These are phyloP conservation scores for Clavelina lepadiformis DNA, from an alignment of 23 tunicate genomes.

Conservation along the genomic window DNA sequence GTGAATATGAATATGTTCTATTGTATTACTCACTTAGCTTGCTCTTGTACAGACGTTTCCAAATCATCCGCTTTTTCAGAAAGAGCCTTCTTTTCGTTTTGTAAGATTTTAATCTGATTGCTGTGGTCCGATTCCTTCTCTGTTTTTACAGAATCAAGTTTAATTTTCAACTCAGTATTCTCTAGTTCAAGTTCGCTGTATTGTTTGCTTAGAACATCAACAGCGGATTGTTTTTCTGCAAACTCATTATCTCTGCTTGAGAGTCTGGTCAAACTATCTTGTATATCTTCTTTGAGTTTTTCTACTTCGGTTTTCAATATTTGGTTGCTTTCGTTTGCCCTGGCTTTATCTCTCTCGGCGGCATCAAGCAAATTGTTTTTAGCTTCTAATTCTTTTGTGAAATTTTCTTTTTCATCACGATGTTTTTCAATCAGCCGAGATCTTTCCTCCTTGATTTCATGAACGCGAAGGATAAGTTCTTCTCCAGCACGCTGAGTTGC, in stretches of 20 bases:
- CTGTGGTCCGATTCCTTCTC: too few relatives aligned
- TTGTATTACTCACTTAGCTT: too few relatives aligned
- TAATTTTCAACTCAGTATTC: constrained; percentile 17
- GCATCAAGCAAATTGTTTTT: not conserved
- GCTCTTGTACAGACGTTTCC: too few relatives aligned
- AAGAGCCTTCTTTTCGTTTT: too few relatives aligned
- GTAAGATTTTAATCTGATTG: too few relatives aligned
- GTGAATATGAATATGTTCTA: too few relatives aligned
- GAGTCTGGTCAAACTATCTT: not conserved
- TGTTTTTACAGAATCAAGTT: constrained; percentile 19
- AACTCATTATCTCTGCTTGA: not conserved
- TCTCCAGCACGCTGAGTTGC: constrained; percentile 31
- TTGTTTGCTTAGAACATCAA: not conserved
- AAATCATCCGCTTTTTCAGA: too few relatives aligned
- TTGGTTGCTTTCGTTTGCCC: not conserved
- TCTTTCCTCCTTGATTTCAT: constrained; percentile 17
- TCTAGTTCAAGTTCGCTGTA: not conserved
- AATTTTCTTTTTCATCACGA: not conserved
- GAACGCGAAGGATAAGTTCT: constrained; percentile 13
- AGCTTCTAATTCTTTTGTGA: not conserved
- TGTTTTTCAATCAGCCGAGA: constrained; percentile 4
- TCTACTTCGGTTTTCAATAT: not conserved
- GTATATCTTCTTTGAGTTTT: not conserved
- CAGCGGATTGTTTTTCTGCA: not conserved
- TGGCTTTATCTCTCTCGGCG: not conserved